A percentile compares a stretch with the other conserved stretches of the same genome.
phyloP scores from a whole-genome alignment of 2,888 invertebrate genomes.

The Cephus sareptanus region DNA sequence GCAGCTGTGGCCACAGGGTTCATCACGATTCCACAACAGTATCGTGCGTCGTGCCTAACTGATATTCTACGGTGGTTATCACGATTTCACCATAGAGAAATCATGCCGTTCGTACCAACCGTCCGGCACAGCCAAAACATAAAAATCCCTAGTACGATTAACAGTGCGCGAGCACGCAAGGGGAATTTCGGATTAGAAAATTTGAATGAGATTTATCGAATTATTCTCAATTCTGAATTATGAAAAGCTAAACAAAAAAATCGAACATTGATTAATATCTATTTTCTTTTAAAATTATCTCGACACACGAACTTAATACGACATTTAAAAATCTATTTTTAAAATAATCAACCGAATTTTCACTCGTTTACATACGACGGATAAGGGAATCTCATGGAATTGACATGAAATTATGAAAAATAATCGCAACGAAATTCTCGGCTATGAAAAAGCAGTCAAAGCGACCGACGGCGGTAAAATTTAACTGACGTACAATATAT shows the following conservation, averaged over 20 bases:
- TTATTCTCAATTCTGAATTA: too few relatives aligned
- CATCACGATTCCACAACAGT: too few relatives aligned
- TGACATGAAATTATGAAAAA: too few relatives aligned
- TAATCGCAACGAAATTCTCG: too few relatives aligned
- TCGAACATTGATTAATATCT: too few relatives aligned
- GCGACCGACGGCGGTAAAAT: neutral
- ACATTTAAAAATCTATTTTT: neutral
- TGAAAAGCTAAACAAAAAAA: too few relatives aligned
- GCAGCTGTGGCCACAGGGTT: too few relatives aligned
- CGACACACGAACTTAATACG: neutral
- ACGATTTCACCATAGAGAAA: neutral
- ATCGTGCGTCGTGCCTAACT: too few relatives aligned
- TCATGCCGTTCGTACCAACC: neutral
- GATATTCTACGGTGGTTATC: neutral
- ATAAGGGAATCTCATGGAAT: neutral
- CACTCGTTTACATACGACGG: neutral
- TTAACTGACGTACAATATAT: neutral
- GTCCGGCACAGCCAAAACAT: neutral
- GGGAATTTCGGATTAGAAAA: neutral
- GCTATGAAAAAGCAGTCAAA: neutral
- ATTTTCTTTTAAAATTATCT: too few relatives aligned
- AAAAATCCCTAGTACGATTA: neutral
- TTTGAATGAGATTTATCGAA: neutral
- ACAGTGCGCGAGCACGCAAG: neutral
- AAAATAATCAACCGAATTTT: neutral